Conservation (phyloP, 2,888 invertebrate genomes). For the Polydesmus complanatus region DNA sequence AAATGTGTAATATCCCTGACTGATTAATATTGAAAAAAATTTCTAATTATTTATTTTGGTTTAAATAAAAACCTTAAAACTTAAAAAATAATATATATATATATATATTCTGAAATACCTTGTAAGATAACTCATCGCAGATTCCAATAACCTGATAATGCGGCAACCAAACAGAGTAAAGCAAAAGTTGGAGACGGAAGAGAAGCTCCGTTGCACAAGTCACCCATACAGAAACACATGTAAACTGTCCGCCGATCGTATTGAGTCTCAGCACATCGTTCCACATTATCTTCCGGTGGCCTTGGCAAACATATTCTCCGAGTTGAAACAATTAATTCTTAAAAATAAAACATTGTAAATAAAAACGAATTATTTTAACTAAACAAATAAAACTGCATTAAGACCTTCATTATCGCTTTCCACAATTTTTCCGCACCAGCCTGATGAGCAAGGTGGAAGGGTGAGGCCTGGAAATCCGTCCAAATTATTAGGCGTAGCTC, state of each 20-base stretch:
- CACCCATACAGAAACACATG: constrained; percentile 83
- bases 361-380: constrained; percentile 6
- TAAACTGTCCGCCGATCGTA: constrained; percentile 60
- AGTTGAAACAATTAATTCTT: constrained; percentile 74
- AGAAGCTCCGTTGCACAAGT: constrained; percentile 56
- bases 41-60: too few species aligned
- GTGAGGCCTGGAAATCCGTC: constrained; percentile 53
- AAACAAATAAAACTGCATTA: not conserved
- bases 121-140: too few species aligned
- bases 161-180: too few species aligned
- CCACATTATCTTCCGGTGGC: constrained; percentile 75
- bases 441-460: constrained; percentile 67
- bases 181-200: not conserved
- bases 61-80: too few species aligned
- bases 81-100: too few species aligned
- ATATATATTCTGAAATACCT: too few species aligned
- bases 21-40: too few species aligned
- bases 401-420: constrained; percentile 48
- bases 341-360: constrained; percentile 10
- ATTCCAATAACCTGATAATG: too few species aligned
- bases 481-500: constrained; percentile 59
- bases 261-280: constrained; percentile 72
- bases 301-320: constrained; percentile 74
- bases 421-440: constrained; percentile 83
- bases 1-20: too few species aligned